Conservation (phyloP, 2,113 vertebrate genomes). For the Sander vitreus region DNA sequence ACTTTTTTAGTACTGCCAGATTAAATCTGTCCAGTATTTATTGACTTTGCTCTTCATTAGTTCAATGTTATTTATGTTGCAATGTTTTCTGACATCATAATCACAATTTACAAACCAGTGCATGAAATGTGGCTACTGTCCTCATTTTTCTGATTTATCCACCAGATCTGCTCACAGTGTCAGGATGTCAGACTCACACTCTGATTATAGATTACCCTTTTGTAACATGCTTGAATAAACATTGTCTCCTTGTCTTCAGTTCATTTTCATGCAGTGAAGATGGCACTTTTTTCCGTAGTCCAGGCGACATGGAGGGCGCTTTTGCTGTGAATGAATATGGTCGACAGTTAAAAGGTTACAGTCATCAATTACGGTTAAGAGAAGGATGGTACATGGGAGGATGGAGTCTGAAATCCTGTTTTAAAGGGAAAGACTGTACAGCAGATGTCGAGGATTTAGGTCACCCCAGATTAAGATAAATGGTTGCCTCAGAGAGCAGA, state of each 20-base stretch:
- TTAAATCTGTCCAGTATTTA: not conserved
- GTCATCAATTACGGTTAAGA: slow-evolving; percentile 89
- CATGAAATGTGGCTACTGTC: slow-evolving; percentile 35
- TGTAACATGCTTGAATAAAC: slow-evolving; percentile 69
- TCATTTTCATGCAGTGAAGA: slow-evolving; percentile 53
- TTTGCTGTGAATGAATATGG: slow-evolving; percentile 82
- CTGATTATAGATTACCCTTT: slow-evolving; percentile 80
- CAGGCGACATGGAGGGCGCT: slow-evolving; percentile 69
- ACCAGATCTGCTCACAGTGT: slow-evolving; percentile 57
- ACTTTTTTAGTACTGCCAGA: not conserved
- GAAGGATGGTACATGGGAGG: slow-evolving; percentile 77
- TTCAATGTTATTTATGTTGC: slow-evolving; percentile 13
- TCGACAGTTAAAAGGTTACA: slow-evolving; percentile 89
- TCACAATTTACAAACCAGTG: slow-evolving; percentile 46
- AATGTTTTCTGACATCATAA: slow-evolving; percentile 37
- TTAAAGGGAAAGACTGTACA: slow-evolving; percentile 78
- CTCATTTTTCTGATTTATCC: slow-evolving; percentile 74
- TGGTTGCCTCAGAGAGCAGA: slow-evolving; percentile 76
- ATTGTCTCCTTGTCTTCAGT: slow-evolving; percentile 61
- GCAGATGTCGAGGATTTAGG: slow-evolving; percentile 83
- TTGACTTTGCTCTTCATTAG: slow-evolving; percentile 31
- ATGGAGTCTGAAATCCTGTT: slow-evolving; percentile 80
- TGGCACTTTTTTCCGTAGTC: slow-evolving; percentile 49
- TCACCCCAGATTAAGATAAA: slow-evolving; percentile 86
- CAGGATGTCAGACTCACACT: slow-evolving; percentile 53